Evolutionary conservation across 2,797 vertebrate species (phyloP), one percentile per base, ranked within the genome.

Genomic region (Oreortyx pictus): DNA sequence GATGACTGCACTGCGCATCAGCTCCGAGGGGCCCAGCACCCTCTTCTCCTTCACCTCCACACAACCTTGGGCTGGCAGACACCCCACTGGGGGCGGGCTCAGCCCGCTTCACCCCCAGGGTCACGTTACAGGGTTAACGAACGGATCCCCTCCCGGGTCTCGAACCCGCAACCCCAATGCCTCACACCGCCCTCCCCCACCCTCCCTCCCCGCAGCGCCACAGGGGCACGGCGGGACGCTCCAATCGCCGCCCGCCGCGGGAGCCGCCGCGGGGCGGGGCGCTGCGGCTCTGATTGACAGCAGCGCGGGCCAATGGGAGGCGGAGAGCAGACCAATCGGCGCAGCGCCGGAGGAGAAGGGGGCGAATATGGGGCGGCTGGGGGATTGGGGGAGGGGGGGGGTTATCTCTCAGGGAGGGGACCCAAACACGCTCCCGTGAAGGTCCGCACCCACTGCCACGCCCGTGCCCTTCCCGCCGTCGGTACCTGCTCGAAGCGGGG

Each of bases 401-500:
- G 60, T 64, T 78, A 78, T 71, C 29, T 70, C 31, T 7, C 29
- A 33, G 56, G 37, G 29, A 25, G 50, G 65, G 57, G n/a, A 62
- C 60, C 64, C 56, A 49, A 70, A 82, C 33, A 46, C 70, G 56
- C 54, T 56, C 31, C 70, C 64, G 43, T 73, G n/a, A 39, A 72
- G 46, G 24, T 56, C 65, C 14, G 31, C 37, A 39, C 70, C 65
- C 29, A 7, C n/a, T 23, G 3, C 31, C 62, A 60, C 4, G 52
- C 22, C 89, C 39, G 44, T 11, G n/a, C 54, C 13, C 6, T 6
- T 22, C 41, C 79, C 57, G 25, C 44, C 7, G 5, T 33, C 82
- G 86, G 97, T 98, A 99, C 99, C 99, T 99, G 98, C 93, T 98
- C 97, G 96, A 98, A 99, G 91, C 98, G 98, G 11, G 98, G 95